Conservation (phyloP, 2,113 vertebrate species). For the Gorsachius goisagi region DNA sequence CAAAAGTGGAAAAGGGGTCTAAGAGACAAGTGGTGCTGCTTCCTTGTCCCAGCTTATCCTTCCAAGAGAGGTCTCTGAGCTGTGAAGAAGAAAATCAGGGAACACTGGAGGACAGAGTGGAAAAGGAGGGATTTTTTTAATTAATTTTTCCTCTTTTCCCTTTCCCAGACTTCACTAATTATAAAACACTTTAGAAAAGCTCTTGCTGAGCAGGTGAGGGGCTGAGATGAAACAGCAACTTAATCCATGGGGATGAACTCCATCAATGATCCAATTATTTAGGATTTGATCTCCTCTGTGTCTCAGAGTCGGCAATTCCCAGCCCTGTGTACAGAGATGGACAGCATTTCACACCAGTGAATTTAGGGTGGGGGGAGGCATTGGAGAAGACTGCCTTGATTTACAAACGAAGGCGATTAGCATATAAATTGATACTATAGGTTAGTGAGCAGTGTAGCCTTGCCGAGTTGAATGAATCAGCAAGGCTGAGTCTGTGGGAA, state of each 20-base stretch:
- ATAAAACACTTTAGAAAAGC: not conserved
- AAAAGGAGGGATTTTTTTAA: not conserved
- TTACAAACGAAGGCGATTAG: constrained; percentile 41
- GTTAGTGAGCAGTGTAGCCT: not conserved
- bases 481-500: not conserved
- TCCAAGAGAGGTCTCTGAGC: not conserved
- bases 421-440: constrained; percentile 66
- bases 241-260: constrained; percentile 24
- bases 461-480: not conserved
- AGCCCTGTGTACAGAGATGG: not conserved
- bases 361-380: not conserved
- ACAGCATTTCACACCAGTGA: not conserved
- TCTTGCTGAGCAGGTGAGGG: constrained; percentile 21
- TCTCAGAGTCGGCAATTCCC: not conserved
- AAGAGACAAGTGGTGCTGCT: not conserved
- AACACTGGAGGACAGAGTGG: not conserved
- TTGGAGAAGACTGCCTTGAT: constrained; percentile 16
- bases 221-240: constrained; percentile 11
- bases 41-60: not conserved
- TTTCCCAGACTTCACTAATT: not conserved
- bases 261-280: constrained; percentile 60
- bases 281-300: constrained; percentile 4
- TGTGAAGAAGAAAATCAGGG: not conserved
- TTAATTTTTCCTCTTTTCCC: not conserved
- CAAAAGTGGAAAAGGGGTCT: not conserved